Conservation (phyloP, 2,888 invertebrate species). For the Automeris io region DNA sequence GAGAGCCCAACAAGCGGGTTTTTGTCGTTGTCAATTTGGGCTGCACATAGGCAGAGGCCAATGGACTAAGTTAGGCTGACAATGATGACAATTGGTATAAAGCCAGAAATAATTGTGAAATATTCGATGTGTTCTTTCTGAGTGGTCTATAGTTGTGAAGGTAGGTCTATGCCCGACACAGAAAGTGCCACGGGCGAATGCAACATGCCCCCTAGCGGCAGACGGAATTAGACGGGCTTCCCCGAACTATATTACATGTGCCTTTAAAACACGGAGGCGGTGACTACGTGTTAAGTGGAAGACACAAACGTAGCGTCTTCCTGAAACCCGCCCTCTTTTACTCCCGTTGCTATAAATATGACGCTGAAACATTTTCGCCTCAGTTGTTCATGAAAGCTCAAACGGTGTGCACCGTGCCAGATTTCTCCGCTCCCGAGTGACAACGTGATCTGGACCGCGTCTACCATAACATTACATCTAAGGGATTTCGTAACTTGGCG, state of each 20-base stretch:
- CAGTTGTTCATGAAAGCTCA: slow-evolving; percentile 68
- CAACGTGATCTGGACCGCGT: slow-evolving; percentile 56
- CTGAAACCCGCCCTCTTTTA: slow-evolving; percentile 58
- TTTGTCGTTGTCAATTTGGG: too few species aligned
- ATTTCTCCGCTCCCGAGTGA: slow-evolving; percentile 40
- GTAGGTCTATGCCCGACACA: too few species aligned
- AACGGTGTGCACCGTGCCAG: slow-evolving; percentile 56
- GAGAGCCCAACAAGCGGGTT: too few species aligned
- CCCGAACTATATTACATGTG: slow-evolving; percentile 59
- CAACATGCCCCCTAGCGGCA: slow-evolving; percentile 26
- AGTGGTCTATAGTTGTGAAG: too few species aligned
- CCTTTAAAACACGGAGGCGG: slow-evolving; percentile 48
- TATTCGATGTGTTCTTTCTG: too few species aligned
- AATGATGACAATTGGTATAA: too few species aligned
- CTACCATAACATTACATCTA: slow-evolving; percentile 20
- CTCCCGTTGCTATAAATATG: slow-evolving; percentile 62
- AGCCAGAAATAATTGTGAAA: too few species aligned
- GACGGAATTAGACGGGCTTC: slow-evolving; percentile 58
- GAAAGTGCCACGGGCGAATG: slow-evolving; percentile 27
- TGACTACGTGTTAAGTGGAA: slow-evolving; percentile 65
- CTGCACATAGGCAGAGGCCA: too few species aligned
- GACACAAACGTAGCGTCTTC: slow-evolving; percentile 46
- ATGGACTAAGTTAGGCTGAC: too few species aligned
- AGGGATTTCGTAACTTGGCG: slow-evolving; percentile 31
- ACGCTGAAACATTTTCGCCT: slow-evolving; percentile 52